phyloP scores from a whole-genome alignment of 2,797 vertebrate genomes.

The Crocodylus rhombifer region DNA sequence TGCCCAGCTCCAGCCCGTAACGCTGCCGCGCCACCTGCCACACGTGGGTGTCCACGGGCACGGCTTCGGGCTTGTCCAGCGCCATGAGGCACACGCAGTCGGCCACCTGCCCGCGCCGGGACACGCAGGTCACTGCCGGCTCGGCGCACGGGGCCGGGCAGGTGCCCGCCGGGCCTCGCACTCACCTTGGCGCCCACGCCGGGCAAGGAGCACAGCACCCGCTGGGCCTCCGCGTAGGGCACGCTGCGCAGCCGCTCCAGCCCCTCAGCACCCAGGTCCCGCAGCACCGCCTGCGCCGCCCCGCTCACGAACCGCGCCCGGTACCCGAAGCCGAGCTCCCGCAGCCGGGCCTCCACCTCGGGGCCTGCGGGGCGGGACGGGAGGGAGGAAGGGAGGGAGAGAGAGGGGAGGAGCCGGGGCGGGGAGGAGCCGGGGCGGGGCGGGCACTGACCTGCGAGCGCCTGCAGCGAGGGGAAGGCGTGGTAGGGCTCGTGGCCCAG shows the following conservation, averaged over 20 bases:
- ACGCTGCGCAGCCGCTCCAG: conserved; percentile 82
- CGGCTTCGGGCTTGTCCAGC: conserved; percentile 91
- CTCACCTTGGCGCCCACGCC: conserved; percentile 93
- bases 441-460: conserved; percentile 84
- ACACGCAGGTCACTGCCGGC: fast-evolving
- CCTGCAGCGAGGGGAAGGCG: conserved; percentile 88
- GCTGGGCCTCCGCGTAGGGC: conserved; percentile 86
- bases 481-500: conserved; percentile 87
- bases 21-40: conserved; percentile 94
- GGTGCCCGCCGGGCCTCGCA: fast-evolving
- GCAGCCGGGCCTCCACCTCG: conserved; percentile 83
- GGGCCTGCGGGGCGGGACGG: fast-evolving
- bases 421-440: fast-evolving
- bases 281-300: conserved; percentile 86
- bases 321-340: conserved; percentile 93
- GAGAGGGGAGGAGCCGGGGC: not conserved
- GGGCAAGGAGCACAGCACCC: conserved; percentile 88
- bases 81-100: conserved; percentile 96
- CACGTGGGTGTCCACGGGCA: conserved; percentile 94
- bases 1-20: conserved; percentile 81
- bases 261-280: conserved; percentile 83
- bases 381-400: fast-evolving
- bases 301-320: conserved; percentile 90
- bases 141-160: fast-evolving
- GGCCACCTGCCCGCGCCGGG: conserved; percentile 85